Base-by-base conservation (phyloP, 35 echinoderm and acorn worm genomes). In the Heliocidaris tuberculata region DNA sequence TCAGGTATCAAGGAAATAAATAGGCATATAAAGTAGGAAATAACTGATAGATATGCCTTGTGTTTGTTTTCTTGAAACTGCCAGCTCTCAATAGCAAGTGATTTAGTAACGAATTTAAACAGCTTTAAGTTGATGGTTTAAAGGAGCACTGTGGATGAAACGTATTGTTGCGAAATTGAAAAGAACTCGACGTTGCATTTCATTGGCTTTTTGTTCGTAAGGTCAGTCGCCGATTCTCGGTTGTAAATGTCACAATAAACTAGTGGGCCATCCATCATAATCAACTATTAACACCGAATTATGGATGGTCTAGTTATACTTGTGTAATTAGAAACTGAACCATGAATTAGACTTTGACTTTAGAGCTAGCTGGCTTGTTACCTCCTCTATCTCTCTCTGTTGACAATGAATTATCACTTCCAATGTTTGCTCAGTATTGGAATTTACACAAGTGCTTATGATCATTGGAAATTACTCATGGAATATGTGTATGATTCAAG, bases 241-340 rank as follows among this genome's bases (percentile, higher is more conserved):
- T 31, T 30, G 87, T 89, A 89, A 89, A 89, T 48, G 87, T 89
- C 87, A 48, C 31, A 48, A 47, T 89, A 89, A 86, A 48, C 32
- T 17, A 17, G 31, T 30, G 16, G 11, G 87, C 87, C 31, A 89
- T 89, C 47, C 31, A 89, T 89, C 87, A 89, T 48, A 32, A 15
- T 47, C 87, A 9, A 5, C 87, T 27, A 89, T 89, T 35, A 42
- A 89, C 87, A 89, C 31, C 87, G 29, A 89, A 48, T 47, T 89
- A 42, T 48, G 7, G 47, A 48, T 89, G 47, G 10, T 48, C 87
- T 89, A 24, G 87, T 89, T 89, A 47, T 2, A 16, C 13, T 5
- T 89, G 21, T 78, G 21, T 27, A n/a, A 6, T 15, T 27, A 1
- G 2, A 56, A 56, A 56, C 52, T 86, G 29, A 48, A 42, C 87